A percentile compares a stretch with the other conserved stretches of the same genome.
These are phyloP conservation scores for Mormyrus hasselquistii DNA, from an alignment of 2,797 vertebrate genomes.

Conservation along the genomic window DNA sequence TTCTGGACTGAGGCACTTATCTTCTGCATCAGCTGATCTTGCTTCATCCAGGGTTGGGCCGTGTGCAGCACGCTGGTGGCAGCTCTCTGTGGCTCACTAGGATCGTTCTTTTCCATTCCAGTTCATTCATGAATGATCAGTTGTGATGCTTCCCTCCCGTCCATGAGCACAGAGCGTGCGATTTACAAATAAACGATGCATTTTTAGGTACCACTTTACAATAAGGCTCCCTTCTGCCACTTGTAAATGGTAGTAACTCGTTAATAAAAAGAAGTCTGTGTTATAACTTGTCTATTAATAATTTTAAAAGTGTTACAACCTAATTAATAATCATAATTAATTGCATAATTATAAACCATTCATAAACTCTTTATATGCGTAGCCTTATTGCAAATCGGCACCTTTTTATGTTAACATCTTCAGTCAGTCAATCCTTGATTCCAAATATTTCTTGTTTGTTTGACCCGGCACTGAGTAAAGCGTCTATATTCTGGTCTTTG, in stretches of 20 bases:
- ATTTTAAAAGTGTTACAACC: neutral
- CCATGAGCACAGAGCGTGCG: neutral
- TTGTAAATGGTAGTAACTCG: neutral
- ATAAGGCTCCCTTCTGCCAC: neutral
- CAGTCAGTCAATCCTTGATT: neutral
- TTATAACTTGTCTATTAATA: neutral
- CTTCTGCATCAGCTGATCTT: neutral
- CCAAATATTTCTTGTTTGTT: neutral
- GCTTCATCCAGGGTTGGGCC: neutral
- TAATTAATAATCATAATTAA: neutral
- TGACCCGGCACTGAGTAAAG: neutral
- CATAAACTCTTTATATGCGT: neutral
- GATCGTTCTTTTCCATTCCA: neutral
- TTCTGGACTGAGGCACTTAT: neutral
- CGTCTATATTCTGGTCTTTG: neutral
- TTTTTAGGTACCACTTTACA: neutral
- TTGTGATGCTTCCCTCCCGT: neutral
- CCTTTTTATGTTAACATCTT: neutral
- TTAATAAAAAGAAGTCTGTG: neutral
- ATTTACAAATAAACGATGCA: neutral
- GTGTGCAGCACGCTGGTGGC: neutral
- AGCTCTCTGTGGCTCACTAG: neutral
- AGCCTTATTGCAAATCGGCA: neutral
- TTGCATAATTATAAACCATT: neutral
- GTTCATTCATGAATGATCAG: neutral